A percentile compares a stretch with the other conserved stretches of the same genome.
phyloP scores from a whole-genome alignment of 1,140 invertebrate species.

The Ectropis grisescens region DNA sequence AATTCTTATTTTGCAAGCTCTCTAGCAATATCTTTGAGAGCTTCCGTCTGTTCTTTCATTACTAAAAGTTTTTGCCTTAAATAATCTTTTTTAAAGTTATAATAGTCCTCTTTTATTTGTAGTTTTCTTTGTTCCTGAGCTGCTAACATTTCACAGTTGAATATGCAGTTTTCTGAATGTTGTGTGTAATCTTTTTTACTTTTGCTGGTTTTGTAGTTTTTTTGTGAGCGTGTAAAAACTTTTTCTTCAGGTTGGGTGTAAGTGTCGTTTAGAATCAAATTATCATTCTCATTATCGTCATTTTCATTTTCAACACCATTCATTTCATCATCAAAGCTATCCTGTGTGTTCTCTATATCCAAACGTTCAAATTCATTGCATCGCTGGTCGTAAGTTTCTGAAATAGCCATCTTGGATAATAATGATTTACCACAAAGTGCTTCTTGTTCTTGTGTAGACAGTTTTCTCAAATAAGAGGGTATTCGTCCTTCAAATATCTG shows the following conservation, averaged over 20 bases:
- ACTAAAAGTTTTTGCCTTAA: constrained; percentile 47
- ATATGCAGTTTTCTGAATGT: constrained; percentile 34
- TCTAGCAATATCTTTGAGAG: constrained; percentile 49
- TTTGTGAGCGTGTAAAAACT: constrained; percentile 23
- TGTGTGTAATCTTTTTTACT: constrained; percentile 23
- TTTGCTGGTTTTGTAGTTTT: constrained; percentile 22
- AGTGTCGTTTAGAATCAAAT: no score
- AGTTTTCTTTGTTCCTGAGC: constrained; percentile 42
- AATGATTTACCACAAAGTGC: no score
- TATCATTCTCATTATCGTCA: no score
- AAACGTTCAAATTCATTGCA: no score
- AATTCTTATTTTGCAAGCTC: constrained; percentile 28
- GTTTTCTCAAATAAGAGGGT: no score
- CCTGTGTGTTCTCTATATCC: no score
- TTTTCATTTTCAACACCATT: no score
- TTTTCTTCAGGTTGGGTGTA: constrained; percentile 39
- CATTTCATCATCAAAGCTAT: no score
- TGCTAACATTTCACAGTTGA: constrained; percentile 47
- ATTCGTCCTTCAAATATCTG: no score
- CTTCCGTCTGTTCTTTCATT: constrained; percentile 51
- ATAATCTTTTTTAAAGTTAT: constrained; percentile 57
- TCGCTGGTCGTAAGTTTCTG: no score
- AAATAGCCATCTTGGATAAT: no score
- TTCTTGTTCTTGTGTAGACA: no score
- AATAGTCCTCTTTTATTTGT: constrained; percentile 52